A percentile compares a stretch with the other conserved stretches of the same genome.
phyloP scores from a whole-genome alignment of 2,797 vertebrate genomes.

The Oryzias dopingdopingensis region DNA sequence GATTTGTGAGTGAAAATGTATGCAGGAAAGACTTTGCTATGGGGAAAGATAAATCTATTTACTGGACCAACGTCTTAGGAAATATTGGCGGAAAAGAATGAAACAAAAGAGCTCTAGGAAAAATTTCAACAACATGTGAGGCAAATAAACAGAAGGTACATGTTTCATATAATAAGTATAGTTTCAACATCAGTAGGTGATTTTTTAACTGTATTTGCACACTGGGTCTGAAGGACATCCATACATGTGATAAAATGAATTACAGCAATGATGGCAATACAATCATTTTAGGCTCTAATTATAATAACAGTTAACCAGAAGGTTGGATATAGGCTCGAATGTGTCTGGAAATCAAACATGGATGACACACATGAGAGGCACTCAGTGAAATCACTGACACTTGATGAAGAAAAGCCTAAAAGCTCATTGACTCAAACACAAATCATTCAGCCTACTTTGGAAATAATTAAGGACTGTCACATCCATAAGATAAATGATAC shows the following conservation, averaged over 20 bases:
- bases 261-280: conserved; percentile 32
- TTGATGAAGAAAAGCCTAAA: conserved; percentile 52
- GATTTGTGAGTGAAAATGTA: conserved; percentile 35
- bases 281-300: conserved; percentile 44
- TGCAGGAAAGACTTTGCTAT: conserved; percentile 61
- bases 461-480: conserved; percentile 59
- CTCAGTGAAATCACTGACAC: conserved; percentile 64
- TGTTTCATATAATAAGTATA: conserved; percentile 16
- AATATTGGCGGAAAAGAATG: conserved; percentile 34
- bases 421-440: conserved; percentile 53
- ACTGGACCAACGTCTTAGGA: conserved; percentile 63
- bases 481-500: conserved; percentile 48
- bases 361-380: conserved; percentile 54
- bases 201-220: conserved; percentile 51
- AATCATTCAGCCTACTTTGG: conserved; percentile 50
- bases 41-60: conserved; percentile 77
- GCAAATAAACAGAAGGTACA: conserved; percentile 61
- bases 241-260: conserved; percentile 39
- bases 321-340: conserved; percentile 37
- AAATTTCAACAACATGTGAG: conserved; percentile 57
- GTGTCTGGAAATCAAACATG: conserved; percentile 43
- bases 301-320: conserved; percentile 49
- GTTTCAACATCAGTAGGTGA: conserved; percentile 60
- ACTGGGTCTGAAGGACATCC: conserved; percentile 53
- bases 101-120: conserved; percentile 53